Evolutionary conservation across 2,888 invertebrate species (phyloP).

Genomic region (Leptinotarsa tumamoca): DNA sequence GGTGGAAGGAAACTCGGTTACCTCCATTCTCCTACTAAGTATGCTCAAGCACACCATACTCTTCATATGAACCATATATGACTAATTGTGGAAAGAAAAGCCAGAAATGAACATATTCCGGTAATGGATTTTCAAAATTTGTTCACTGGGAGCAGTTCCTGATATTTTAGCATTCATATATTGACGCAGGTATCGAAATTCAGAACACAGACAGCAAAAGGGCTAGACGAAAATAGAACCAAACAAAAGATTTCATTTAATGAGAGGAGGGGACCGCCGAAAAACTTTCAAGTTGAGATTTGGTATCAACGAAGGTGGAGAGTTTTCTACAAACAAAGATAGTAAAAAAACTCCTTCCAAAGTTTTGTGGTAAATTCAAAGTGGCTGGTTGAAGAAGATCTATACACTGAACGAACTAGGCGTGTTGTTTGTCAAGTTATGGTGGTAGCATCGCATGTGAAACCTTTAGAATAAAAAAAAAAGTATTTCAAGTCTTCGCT

Average conservation of each 20-base stretch:
- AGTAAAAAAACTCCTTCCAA: constrained; percentile 36
- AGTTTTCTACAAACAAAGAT: constrained; percentile 33
- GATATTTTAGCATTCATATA: constrained; percentile 31
- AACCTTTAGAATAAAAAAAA: not conserved
- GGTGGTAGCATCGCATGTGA: constrained; percentile 5
- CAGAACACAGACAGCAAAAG: constrained; percentile 25
- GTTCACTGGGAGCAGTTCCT: constrained; percentile 29
- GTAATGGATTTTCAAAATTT: constrained; percentile 29
- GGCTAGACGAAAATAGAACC: constrained; percentile 27
- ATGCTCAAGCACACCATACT: constrained; percentile 29
- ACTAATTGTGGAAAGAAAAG: constrained; percentile 17
- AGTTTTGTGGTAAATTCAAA: constrained; percentile 32
- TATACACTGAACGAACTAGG: constrained; percentile 18
- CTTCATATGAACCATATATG: constrained; percentile 35
- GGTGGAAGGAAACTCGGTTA: constrained; percentile 21
- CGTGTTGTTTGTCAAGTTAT: constrained; percentile 16
- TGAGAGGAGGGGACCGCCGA: constrained; percentile 27
- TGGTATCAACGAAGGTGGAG: constrained; percentile 36
- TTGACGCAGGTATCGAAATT: constrained; percentile 34
- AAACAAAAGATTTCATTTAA: constrained; percentile 32
- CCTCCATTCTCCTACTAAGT: constrained; percentile 20
- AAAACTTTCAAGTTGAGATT: constrained; percentile 28
- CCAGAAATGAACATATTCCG: constrained; percentile 18
- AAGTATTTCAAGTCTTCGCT: not conserved
- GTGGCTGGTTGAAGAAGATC: constrained; percentile 36